Percentiles rank a stretch among this genome's conserved stretches.
Conservation (phyloP, 2,113 vertebrate genomes). For the Sterna hirundo region DNA sequence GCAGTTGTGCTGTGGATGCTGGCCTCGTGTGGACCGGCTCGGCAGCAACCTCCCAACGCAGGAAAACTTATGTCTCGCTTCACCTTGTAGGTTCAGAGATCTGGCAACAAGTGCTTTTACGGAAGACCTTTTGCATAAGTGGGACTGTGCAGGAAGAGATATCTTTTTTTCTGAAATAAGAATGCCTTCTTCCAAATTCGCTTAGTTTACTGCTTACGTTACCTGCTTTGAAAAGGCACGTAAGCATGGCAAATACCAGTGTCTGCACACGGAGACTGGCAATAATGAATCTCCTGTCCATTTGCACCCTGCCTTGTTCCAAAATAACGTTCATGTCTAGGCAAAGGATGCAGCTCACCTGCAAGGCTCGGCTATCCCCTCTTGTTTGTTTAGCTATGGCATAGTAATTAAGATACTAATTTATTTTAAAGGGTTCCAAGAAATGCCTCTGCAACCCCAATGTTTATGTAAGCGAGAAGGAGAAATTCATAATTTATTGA, state of each 20-base stretch:
- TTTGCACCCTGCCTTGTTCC: background rate
- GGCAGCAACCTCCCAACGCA: accelerated
- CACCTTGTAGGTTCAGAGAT: background rate
- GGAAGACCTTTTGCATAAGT: background rate
- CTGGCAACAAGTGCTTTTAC: background rate
- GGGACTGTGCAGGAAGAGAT: background rate
- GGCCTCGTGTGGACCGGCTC: background rate
- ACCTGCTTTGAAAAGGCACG: background rate
- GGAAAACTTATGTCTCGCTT: background rate
- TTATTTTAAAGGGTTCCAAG: constrained; percentile 35
- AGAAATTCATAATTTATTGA: constrained; percentile 60
- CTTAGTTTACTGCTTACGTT: background rate
- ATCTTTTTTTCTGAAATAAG: background rate
- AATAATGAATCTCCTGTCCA: background rate
- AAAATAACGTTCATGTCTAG: background rate
- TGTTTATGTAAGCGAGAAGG: constrained; percentile 39
- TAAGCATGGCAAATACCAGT: background rate
- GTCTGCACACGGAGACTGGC: background rate
- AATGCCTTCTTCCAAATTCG: constrained; percentile 1
- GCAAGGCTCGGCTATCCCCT: background rate
- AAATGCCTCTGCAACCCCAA: constrained; percentile 11
- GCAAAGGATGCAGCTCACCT: constrained; percentile 51
- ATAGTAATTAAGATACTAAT: constrained; percentile 30
- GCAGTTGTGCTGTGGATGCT: background rate
- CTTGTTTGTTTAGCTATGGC: constrained; percentile 20